A percentile compares a stretch with the other conserved stretches of the same genome.
Evolutionary conservation across 2,113 vertebrate species (phyloP).

Genomic region (Anolis carolinensis): DNA sequence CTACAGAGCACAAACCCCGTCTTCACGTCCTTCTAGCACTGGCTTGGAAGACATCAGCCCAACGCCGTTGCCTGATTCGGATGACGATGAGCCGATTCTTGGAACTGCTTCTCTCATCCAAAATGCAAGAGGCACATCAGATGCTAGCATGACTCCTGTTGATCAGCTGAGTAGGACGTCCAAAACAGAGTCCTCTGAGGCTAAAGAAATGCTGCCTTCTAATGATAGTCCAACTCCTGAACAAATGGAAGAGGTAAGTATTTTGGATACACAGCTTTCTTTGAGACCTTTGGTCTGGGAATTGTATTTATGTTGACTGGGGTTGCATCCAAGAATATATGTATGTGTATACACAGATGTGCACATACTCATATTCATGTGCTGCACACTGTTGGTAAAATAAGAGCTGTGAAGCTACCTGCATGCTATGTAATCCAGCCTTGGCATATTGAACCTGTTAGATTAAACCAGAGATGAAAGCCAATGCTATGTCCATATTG

Average conservation of each 20-base stretch:
- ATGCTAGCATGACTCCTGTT: slow-evolving; percentile 70
- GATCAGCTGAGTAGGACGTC: slow-evolving; percentile 72
- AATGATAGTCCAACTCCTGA: slow-evolving; percentile 84
- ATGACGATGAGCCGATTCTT: slow-evolving; percentile 84
- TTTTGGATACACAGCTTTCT: not conserved
- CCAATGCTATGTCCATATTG: not conserved
- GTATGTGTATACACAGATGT: no score
- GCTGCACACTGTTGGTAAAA: not conserved
- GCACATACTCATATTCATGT: no score
- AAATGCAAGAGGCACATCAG: slow-evolving; percentile 69
- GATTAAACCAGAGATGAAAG: not conserved
- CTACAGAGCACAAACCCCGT: slow-evolving; percentile 76
- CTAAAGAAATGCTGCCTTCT: slow-evolving; percentile 80
- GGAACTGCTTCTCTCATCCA: slow-evolving; percentile 76
- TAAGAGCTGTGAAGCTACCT: not conserved
- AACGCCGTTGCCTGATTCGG: slow-evolving; percentile 93
- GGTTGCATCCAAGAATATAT: not conserved
- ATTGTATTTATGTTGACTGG: not conserved
- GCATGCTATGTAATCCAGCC: not conserved
- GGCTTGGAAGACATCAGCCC: slow-evolving; percentile 97
- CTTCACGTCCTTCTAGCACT: slow-evolving; percentile 87
- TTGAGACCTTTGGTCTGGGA: not conserved
- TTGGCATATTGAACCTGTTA: not conserved
- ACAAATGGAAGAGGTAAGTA: slow-evolving; percentile 90
- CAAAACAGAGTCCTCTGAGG: slow-evolving; percentile 75